Evolutionary conservation across 2,797 vertebrate genomes (phyloP), one percentile per base, ranked within the genome.

Genomic region (Botia kubotai): DNA sequence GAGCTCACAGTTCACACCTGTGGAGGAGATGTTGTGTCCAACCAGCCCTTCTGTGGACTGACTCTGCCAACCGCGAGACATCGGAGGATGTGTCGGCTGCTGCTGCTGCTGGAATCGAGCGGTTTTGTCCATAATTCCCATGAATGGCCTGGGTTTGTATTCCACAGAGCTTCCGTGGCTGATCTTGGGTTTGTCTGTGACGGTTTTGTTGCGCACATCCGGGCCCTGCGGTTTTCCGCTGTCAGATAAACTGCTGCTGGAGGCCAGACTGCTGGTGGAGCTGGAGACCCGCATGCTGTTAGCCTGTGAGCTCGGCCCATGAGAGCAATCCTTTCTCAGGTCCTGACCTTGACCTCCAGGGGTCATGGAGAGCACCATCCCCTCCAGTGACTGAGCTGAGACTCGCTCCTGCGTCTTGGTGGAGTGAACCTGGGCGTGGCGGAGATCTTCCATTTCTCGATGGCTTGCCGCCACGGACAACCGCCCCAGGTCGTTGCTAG

Each of bases 111-210:
- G 96, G 79, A 96, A 97, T 80, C 98, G 91, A 0, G 95, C 97
- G 0, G 93, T 98, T 93, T 99, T 99, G 89, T 99, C 98, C 82
- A 90, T 99, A 86, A 99, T 90, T 11, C 98, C 98, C 98, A 99
- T 99, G 81, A 99, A 99, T 0, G 98, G 98, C 80, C 98, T 93
- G 21, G 95, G 94, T 81, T 97, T 96, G 87, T 95, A 94, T 53
- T 99, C 97, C 0, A 89, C 58, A 0, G 87, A 3, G 7, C 88
- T 21, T 0, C 93, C 86, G 72, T 86, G 74, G 33, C 72, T 52
- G 78, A 81, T 93, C 87, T 86, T 95, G 1, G 78, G 6, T 1
- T 88, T 93, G 77, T 98, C 97, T 0, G 89, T 3, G 13, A 60
- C 79, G 77, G 90, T 91, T 90, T 97, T 98, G 83, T 93, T 90